Base-by-base conservation (phyloP, 1,140 invertebrate genomes). In the Pectinophora gossypiella region DNA sequence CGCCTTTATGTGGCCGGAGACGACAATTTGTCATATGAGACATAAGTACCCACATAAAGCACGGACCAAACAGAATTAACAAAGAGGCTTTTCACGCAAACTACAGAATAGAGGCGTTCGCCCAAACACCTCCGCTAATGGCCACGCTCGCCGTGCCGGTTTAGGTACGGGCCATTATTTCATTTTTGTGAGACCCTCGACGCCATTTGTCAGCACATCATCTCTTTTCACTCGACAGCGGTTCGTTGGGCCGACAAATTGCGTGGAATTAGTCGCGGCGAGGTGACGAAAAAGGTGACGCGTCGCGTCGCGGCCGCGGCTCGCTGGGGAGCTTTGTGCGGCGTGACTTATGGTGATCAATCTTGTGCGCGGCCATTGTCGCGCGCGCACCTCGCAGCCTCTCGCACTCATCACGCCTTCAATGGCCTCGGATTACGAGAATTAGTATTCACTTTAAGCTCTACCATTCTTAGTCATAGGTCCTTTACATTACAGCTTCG, bases 301-400 rank as follows among this genome's bases (percentile, higher is more conserved):
- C 54, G 74, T 75, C 71, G 69, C 60, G 65, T 71, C 68, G 56
- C 55, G 62, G 59, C 61, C 51, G 64, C 56, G 51, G 64, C 57
- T 54, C 50, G 36, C 5, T 15, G 36, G 36, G 36, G 42, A 65
- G 58, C 67, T 78, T 79, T 97, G 89, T 98, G 96, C 48, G 36
- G 1, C 97, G 87, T 96, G 66, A 64, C 63, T 70, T 58, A 61
- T 53, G 68, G 79, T 73, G 69, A 87, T 87, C 71, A 83, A 85
- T 87, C 81, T 87, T 83, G 15, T 50, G 42, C 52, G 57, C 35
- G 56, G 43, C 65, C 65, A 75, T 85, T 83, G 81, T 83, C 61
- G 59, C 68, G 59, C 54, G 63, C 51, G 70, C 72, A 78, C 75
- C 73, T 79, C 64, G 71, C 62, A 27, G 64, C 51, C 48, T 56